A percentile compares a stretch with the other conserved stretches of the same genome.
Conservation (phyloP, 2,888 invertebrate genomes). For the Brenthis hecate region DNA sequence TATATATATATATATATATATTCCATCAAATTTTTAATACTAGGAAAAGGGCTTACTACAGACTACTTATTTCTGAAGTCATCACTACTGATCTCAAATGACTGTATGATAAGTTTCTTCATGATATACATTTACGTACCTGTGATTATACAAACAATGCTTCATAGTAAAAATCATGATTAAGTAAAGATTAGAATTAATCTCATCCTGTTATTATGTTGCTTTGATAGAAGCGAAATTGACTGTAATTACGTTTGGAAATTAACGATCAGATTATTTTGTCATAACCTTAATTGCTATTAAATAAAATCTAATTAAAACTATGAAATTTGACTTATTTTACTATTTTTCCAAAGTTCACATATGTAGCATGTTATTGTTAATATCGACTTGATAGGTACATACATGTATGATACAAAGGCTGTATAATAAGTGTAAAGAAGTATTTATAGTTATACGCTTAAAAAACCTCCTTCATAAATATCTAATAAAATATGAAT, state of each 20-base stretch:
- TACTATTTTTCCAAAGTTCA: no score
- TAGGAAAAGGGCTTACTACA: not conserved
- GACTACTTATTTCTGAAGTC: not conserved
- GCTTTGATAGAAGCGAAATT: conserved; percentile 28
- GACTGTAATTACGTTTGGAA: conserved; percentile 11
- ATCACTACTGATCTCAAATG: conserved; percentile 40
- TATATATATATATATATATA: no score
- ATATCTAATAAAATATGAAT: no score
- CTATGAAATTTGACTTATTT: no score
- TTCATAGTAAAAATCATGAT: conserved; percentile 31
- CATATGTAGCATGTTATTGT: no score
- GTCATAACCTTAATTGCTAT: conserved; percentile 1
- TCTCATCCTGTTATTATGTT: conserved; percentile 39
- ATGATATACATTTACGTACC: conserved; percentile 30
- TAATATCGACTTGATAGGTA: not conserved
- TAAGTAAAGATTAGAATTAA: conserved; percentile 39
- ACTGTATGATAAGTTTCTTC: conserved; percentile 42
- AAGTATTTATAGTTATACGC: not conserved
- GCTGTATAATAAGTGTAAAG: not conserved
- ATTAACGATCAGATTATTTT: conserved; percentile 4
- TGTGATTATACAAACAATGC: conserved; percentile 34
- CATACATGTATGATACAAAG: not conserved
- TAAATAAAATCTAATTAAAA: not conserved
- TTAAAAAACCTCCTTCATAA: no score
- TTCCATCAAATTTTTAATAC: not conserved